These are phyloP conservation scores for Eolophus roseicapilla DNA, from an alignment of 2,113 vertebrate genomes.

Conservation along the genomic window DNA sequence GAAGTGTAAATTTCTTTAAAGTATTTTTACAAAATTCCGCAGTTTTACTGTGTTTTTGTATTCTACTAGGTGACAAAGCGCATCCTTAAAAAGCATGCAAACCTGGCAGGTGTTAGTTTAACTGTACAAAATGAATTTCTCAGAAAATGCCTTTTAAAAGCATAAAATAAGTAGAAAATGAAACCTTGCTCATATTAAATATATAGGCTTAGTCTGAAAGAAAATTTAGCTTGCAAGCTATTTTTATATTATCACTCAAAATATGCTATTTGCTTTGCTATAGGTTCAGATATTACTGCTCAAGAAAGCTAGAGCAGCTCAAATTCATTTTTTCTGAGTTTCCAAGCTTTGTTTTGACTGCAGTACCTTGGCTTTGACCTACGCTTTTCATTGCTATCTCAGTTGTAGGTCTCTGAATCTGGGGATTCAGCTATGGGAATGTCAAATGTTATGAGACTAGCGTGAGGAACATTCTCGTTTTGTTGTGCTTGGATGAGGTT, in stretches of 20 bases:
- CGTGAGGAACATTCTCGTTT: neutral
- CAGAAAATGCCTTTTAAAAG: slow-evolving; percentile 5
- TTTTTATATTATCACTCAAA: slow-evolving; percentile 32
- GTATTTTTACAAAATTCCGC: slow-evolving; percentile 33
- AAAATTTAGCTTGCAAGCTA: slow-evolving; percentile 4
- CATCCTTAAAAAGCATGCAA: slow-evolving; percentile 14
- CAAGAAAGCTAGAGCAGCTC: neutral
- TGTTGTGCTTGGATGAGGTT: neutral
- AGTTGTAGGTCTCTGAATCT: neutral
- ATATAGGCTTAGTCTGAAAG: neutral
- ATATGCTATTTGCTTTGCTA: neutral
- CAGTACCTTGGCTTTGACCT: neutral
- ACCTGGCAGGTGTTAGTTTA: slow-evolving; percentile 2
- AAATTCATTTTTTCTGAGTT: neutral
- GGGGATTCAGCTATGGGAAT: neutral
- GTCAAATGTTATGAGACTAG: neutral
- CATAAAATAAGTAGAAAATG: neutral
- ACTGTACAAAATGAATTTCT: neutral
- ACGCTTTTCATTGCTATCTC: neutral
- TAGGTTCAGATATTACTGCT: neutral
- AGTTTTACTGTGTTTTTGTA: slow-evolving; percentile 9
- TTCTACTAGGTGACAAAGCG: neutral
- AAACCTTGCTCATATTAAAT: neutral
- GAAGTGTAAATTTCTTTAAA: slow-evolving; percentile 39
- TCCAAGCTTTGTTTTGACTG: neutral